Evolutionary conservation across 2,888 invertebrate species (phyloP), one percentile per base, ranked within the genome.

Genomic region (Caenorhabditis plicata): DNA sequence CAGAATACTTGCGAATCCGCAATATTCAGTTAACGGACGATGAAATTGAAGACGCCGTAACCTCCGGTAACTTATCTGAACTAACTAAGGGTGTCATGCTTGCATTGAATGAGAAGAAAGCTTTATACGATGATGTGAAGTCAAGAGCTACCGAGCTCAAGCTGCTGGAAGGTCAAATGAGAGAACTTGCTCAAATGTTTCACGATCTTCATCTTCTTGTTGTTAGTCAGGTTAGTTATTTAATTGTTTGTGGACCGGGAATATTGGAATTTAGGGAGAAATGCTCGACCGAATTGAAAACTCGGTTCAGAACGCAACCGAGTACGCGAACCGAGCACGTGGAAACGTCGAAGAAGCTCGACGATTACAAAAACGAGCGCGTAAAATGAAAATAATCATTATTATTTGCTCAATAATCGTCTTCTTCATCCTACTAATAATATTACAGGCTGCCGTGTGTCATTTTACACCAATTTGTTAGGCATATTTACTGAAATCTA

Each of bases 381-480:
- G 60, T 22, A 68, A 64, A 32, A 55, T 68, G 67, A 68, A 64
- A 39, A 56, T 68, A 31, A 44, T 53, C 49, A 61, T 61, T 17
- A 44, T 62, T 20, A 55, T 62, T 8, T 43, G 40, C n/a, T 36
- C 49, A 17, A 46, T 63, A 25, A 53, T 63, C 29, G 38, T 50
- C 5, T 44, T 56, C 8, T 26, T 68, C 5, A 45, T 68, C 20
- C 46, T 68, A 2, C 44, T 64, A 7, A 26, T 64, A 15, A 39
- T 68, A 17, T 47, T 68, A 31, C 67, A 64, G 47, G 57, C 57
- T 3, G 43, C 61, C 15, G 54, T 68, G 3, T 68, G 67, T 35
- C 61, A 61, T 42, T 68, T 61, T 38, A 68, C 64, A 3, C 67
- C 67, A 42, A 64, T 68, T 15, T 68, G 67, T 39, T 68, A 43